Evolutionary conservation across 1,140 invertebrate species (phyloP).

Genomic region (Calycopis cecrops): DNA sequence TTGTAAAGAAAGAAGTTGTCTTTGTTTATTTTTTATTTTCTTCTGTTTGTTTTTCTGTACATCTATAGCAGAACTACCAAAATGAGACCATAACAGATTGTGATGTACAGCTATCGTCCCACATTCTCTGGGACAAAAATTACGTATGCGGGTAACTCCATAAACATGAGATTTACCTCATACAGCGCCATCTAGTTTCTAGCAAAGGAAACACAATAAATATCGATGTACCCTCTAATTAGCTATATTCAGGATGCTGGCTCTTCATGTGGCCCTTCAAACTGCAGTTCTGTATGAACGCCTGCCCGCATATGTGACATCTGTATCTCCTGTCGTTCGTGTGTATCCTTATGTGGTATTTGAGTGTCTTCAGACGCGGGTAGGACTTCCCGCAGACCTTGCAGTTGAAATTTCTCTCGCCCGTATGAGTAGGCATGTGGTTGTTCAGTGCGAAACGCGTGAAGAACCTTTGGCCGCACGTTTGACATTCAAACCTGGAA

Average conservation of each 20-base stretch:
- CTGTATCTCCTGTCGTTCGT: conserved; percentile 72
- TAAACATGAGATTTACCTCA: too few relatives aligned
- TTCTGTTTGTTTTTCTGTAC: too few relatives aligned
- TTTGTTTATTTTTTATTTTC: too few relatives aligned
- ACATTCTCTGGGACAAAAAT: too few relatives aligned
- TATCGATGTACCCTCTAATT: conserved; percentile 10
- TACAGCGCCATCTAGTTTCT: not conserved
- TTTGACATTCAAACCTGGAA: conserved; percentile 60
- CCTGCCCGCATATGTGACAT: conserved; percentile 74
- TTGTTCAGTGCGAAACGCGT: conserved; percentile 82
- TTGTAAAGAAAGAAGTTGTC: too few relatives aligned
- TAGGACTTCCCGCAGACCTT: conserved; percentile 78
- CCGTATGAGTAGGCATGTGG: conserved; percentile 81
- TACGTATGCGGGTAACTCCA: too few relatives aligned
- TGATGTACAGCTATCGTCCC: too few relatives aligned
- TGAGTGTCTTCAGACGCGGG: conserved; percentile 81
- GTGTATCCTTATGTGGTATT: conserved; percentile 82
- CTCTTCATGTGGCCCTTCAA: conserved; percentile 64
- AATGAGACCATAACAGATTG: too few relatives aligned
- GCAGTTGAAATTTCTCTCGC: conserved; percentile 78
- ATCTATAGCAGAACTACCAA: too few relatives aligned
- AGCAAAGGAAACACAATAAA: not conserved
- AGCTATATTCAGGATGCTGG: conserved; percentile 58
- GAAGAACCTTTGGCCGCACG: conserved; percentile 80
- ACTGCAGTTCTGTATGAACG: conserved; percentile 71